These are phyloP conservation scores for Eucidaris tribuloides DNA, from an alignment of 35 echinoderm and acorn worm genomes.

Conservation along the genomic window DNA sequence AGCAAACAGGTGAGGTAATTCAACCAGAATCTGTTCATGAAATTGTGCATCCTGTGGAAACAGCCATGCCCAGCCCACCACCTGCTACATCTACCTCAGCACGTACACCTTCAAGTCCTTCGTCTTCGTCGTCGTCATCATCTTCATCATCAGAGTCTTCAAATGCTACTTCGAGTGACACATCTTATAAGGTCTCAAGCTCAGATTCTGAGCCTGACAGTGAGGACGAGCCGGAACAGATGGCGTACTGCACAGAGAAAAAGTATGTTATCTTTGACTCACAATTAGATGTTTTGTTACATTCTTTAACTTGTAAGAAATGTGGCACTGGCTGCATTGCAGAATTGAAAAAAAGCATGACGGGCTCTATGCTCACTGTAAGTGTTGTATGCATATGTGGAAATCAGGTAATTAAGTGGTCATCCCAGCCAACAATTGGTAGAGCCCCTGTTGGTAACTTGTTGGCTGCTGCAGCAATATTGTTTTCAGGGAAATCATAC, in stretches of 20 bases:
- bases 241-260: background rate
- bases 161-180: too few relatives aligned
- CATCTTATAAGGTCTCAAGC: too few relatives aligned
- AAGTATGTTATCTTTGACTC: background rate
- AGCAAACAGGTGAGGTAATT: too few relatives aligned
- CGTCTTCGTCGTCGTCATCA: too few relatives aligned
- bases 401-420: background rate
- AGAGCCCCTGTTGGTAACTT: slow-evolving; percentile 20
- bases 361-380: background rate
- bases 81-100: too few relatives aligned
- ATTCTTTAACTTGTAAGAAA: background rate
- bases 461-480: slow-evolving; percentile 31
- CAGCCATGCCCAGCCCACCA: too few relatives aligned
- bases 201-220: too few relatives aligned
- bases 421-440: background rate
- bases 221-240: too few relatives aligned
- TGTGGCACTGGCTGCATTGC: background rate
- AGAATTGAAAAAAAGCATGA: background rate
- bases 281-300: background rate
- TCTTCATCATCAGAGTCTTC: too few relatives aligned
- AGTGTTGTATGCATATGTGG: background rate
- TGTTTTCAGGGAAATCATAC: slow-evolving; percentile 35
- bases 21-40: too few relatives aligned
- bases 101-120: too few relatives aligned
- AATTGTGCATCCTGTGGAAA: too few relatives aligned